Conservation (phyloP, 2,113 vertebrate genomes). For the Rhodinocichla rosea region DNA sequence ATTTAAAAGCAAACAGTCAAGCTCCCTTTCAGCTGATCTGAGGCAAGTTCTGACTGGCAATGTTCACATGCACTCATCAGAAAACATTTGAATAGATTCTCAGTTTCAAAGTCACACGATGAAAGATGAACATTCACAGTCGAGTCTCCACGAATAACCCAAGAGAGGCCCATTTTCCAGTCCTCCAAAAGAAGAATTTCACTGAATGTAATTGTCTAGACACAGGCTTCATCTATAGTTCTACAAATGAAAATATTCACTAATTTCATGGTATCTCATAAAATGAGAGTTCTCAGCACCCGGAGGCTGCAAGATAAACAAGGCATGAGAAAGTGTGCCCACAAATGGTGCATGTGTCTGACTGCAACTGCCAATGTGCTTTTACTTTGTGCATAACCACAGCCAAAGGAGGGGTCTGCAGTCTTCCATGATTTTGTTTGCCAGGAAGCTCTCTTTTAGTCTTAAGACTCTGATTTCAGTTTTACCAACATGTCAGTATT, state of each 20-base stretch:
- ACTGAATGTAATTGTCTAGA: neutral
- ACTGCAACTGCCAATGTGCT: neutral
- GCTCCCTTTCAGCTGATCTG: neutral
- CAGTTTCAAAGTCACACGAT: neutral
- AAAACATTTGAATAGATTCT: neutral
- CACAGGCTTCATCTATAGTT: neutral
- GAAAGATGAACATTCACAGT: neutral
- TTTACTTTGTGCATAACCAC: fast-evolving
- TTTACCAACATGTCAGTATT: neutral
- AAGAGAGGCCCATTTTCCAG: neutral
- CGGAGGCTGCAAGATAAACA: neutral
- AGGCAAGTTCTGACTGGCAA: neutral
- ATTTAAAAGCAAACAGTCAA: conserved; percentile 16
- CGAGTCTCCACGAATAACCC: neutral
- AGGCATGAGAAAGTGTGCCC: neutral
- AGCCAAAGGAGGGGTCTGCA: neutral
- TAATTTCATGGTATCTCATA: neutral
- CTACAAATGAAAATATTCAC: neutral
- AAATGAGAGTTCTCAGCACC: neutral
- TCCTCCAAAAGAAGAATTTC: neutral
- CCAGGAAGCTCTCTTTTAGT: neutral
- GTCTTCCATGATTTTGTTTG: neutral
- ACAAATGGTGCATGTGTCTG: fast-evolving
- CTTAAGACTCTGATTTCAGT: neutral
- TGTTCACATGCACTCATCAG: neutral